Conservation (phyloP, 2,113 vertebrate genomes). For the Guaruba guarouba region DNA sequence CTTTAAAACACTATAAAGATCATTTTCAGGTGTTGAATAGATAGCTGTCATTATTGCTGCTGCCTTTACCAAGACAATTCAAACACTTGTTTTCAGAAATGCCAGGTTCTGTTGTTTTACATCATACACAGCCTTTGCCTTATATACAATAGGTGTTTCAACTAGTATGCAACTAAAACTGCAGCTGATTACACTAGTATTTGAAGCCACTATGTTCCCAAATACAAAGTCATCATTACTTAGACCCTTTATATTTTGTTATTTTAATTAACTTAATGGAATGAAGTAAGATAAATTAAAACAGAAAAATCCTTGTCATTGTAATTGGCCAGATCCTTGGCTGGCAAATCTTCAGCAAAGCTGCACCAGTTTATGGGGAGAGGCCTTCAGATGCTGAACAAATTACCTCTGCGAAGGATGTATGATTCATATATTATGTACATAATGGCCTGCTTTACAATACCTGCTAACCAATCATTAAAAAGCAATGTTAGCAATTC, state of each 20-base stretch:
- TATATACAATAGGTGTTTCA: background rate
- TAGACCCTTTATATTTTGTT: background rate
- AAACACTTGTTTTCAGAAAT: background rate
- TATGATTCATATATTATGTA: background rate
- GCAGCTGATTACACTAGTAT: background rate
- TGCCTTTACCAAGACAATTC: background rate
- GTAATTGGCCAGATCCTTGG: background rate
- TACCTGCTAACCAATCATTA: background rate
- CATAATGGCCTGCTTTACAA: background rate
- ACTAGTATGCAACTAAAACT: background rate
- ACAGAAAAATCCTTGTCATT: background rate
- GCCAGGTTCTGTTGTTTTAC: background rate
- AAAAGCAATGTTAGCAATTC: background rate
- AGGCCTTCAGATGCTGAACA: background rate
- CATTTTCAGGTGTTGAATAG: background rate
- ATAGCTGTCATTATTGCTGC: background rate
- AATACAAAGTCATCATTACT: background rate
- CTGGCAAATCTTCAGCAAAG: background rate
- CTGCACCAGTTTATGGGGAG: background rate
- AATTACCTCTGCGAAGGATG: background rate
- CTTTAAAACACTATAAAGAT: background rate
- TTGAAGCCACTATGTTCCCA: background rate
- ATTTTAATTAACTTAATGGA: background rate
- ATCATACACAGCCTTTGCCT: background rate
- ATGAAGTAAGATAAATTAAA: background rate